phyloP scores from a whole-genome alignment of 2,888 invertebrate genomes.

The Erpobdella octoculata region DNA sequence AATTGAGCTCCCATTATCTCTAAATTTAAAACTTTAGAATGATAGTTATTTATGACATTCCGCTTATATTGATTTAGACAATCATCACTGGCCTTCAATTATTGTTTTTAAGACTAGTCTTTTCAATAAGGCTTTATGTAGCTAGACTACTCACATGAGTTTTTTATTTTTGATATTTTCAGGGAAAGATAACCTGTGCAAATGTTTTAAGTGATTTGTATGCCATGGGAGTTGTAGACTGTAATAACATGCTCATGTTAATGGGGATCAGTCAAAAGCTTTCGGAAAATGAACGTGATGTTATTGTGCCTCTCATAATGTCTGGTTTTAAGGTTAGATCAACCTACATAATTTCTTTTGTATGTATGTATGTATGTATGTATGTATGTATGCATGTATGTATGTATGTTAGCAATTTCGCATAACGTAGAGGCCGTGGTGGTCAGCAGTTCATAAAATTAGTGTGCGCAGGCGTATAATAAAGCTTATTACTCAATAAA shows the following conservation, averaged over 20 bases:
- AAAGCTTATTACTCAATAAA: too few species aligned
- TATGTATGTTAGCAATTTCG: too few species aligned
- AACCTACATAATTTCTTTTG: too few species aligned
- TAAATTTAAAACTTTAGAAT: too few species aligned
- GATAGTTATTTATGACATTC: too few species aligned
- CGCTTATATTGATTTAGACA: too few species aligned
- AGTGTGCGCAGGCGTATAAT: too few species aligned
- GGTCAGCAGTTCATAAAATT: too few species aligned
- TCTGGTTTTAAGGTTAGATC: constrained; percentile 72
- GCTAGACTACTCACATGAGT: neutral
- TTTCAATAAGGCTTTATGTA: neutral
- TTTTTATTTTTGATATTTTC: constrained; percentile 44
- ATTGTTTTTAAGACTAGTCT: neutral
- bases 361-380: too few species aligned
- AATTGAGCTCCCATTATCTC: too few species aligned
- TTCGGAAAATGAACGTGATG: constrained; percentile 79
- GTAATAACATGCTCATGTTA: constrained; percentile 87
- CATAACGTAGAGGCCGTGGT: too few species aligned
- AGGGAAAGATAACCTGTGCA: constrained; percentile 86
- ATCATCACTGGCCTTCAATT: neutral
- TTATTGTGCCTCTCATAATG: constrained; percentile 80
- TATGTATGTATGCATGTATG: too few species aligned
- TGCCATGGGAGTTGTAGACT: constrained; percentile 74
- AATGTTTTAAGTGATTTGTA: constrained; percentile 86
- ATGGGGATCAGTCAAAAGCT: constrained; percentile 79